These are phyloP conservation scores for Entelurus aequoreus DNA, from an alignment of 2,113 vertebrate genomes.

Conservation along the genomic window DNA sequence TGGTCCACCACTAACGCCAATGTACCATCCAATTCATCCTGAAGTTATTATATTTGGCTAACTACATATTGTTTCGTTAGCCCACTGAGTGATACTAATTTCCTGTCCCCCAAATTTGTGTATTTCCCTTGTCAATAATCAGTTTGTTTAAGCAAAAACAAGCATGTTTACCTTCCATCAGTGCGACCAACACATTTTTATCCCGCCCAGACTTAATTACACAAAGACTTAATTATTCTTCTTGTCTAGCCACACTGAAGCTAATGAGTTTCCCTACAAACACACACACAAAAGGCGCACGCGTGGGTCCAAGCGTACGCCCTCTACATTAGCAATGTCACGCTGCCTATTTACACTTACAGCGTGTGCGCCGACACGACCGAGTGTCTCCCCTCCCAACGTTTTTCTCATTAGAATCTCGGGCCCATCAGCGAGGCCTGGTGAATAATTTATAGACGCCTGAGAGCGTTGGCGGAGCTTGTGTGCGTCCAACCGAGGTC, in stretches of 20 bases:
- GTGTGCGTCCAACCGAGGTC: constrained; percentile 30
- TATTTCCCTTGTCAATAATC: neutral
- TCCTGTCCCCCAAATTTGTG: neutral
- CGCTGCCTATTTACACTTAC: constrained; percentile 38
- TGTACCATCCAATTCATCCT: too few relatives aligned
- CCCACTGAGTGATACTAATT: neutral
- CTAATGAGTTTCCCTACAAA: constrained; percentile 41
- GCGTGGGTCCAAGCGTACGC: constrained; percentile 1
- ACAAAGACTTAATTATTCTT: constrained; percentile 37
- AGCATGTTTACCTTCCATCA: constrained; percentile 11
- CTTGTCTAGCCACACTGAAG: constrained; percentile 30
- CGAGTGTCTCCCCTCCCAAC: constrained; percentile 32
- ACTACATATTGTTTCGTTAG: neutral
- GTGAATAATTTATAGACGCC: constrained; percentile 61
- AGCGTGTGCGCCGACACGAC: constrained; percentile 27
- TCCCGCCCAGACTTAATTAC: constrained; percentile 42
- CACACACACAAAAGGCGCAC: constrained; percentile 10
- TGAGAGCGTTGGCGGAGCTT: constrained; percentile 25
- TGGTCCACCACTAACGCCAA: too few relatives aligned
- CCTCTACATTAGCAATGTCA: constrained; percentile 30
- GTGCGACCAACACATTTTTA: constrained; percentile 13
- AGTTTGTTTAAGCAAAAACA: neutral
- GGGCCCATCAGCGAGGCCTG: constrained; percentile 36
- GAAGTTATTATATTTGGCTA: too few relatives aligned
- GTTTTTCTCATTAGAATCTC: constrained; percentile 56